Base-by-base conservation (phyloP, 2,113 vertebrate genomes). In the Phasianus colchicus region DNA sequence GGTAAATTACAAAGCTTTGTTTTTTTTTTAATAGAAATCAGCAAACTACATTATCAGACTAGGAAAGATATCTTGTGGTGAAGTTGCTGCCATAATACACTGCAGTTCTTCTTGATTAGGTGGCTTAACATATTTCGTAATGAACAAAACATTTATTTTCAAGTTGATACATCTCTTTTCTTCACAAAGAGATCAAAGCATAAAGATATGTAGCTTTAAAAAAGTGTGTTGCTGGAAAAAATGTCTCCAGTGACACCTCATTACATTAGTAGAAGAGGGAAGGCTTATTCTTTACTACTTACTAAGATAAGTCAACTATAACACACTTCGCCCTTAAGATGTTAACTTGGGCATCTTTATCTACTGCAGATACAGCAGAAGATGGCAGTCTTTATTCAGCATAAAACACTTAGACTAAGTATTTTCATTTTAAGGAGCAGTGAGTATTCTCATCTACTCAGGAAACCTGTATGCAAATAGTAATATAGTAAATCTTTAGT, bases 331-430 rank as follows among this genome's bases (percentile, higher is more conserved):
- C 18, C 47, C 19, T 73, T 58, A 40, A 14, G 11, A 76, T 67
- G 25, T 3, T 71, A 66, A 78, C 8, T 21, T 69, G 17, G 10
- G 20, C 40, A 43, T 60, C 52, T 57, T 27, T 73, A 25, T 38
- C 45, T 92, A 32, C 48, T 91, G 45, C 64, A 80, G 16, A 24
- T 87, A 60, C 57, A 89, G 92, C 93, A 93, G 94, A 89, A 97
- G 95, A 86, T 97, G 95, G 93, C 95, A 96, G 80, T 95, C 91
- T 97, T 91, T 78, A 69, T 92, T 95, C 89, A 87, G 64, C 47
- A 30, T 75, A 73, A 48, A 78, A 79, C 50, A 40, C 27, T 54
- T 76, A 85, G 47, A 77, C 15, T 64, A 92, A 92, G 77, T 79
- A 69, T 86, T 85, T 91, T 94, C 4, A 88, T 78, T 93, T 93